Evolutionary conservation across 2,113 vertebrate species (phyloP), one percentile per base, ranked within the genome.

Genomic region (Canis aureus): DNA sequence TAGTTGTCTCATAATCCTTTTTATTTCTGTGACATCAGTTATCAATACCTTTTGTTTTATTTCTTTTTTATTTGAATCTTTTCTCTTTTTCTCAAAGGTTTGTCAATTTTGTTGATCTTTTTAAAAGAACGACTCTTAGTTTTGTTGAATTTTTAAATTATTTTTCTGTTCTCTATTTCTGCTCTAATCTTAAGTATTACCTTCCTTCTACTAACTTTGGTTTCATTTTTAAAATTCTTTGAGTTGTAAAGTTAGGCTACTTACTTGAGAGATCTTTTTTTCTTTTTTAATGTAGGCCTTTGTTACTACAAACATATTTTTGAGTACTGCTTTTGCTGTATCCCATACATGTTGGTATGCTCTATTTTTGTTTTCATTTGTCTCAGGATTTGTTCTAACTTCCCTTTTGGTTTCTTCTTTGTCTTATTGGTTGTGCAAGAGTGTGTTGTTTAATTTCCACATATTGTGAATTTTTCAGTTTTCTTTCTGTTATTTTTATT

Each of bases 161-260:
- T 71, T 74, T 93, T 78, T 67, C 51, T 83, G 29, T 60, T 84
- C 15, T 83, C 62, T 51, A 89, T 76, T 90, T 96, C 19, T 79
- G 19, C 32, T 93, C 5, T 67, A 43, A 71, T 69, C 38, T 93
- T 62, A 62, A 4, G 8, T 62, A 32, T 94, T 90, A 71, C 19
- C 49, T 49, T 71, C 3, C 35, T 82, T 60, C 43, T 89, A 49
- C 12, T 91, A 92, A 55, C 22, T 93, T 89, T 89, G 69, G 81
- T 43, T 43, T 93, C 83, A 9, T 86, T 81, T 85, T 51, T 80
- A 5, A 27, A 22, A 23, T 43, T 90, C 43, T 29, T 67, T 79
- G 25, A 85, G 43, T 22, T 78, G 5, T 55, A 62, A 19, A 55
- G 16, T 23, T 89, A 22, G 22, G 5, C 59, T 91, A 12, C 67